Evolutionary conservation across 2,888 invertebrate genomes (phyloP), one percentile per base, ranked within the genome.

Genomic region (Nycteola revayana): DNA sequence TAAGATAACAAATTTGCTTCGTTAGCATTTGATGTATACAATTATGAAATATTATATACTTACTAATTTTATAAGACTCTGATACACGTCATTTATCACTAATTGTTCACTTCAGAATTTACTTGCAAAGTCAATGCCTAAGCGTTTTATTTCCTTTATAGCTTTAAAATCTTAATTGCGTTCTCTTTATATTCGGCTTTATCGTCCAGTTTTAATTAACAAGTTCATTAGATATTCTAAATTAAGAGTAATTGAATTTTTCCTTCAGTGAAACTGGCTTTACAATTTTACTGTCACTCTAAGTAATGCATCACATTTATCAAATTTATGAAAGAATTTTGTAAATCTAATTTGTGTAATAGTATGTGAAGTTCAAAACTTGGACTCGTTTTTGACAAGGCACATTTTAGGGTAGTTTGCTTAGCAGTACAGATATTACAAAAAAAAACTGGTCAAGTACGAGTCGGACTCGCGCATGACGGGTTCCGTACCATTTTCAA

Each of bases 201-300:
- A 77, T 72, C 60, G 64, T 60, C 56, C 42, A 43, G 46, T 65
- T 47, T 75, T 75, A 74, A 75, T 77, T 72, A 71, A 63, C 63
- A 56, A 65, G 54, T 67, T 68, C 65, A 62, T 69, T 67, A 58
- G 49, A 58, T 60, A 63, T 70, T 62, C 60, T 10, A 18, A 28
- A 36, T 40, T 35, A 28, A 25, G 21, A 37, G 41, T 49, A 45
- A 56, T 43, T 45, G 9, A 36, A 47, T 35, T 44, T 47, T 41
- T 25, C 25, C 33, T 42, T 38, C 33, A 18, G 28, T 36, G 29
- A 42, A 36, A 27, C 14, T 30, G 28, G 28, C 38, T 36, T 32
- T 9, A n/a, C 32, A 45, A 33, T 49, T 45, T 46, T 33, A 3
- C 2, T 7, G 7, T 5, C 7, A 21, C 7, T 7, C 7, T 7